These are phyloP conservation scores for Toxotes lorentzi DNA, from an alignment of 2,797 vertebrate genomes.

Conservation along the genomic window DNA sequence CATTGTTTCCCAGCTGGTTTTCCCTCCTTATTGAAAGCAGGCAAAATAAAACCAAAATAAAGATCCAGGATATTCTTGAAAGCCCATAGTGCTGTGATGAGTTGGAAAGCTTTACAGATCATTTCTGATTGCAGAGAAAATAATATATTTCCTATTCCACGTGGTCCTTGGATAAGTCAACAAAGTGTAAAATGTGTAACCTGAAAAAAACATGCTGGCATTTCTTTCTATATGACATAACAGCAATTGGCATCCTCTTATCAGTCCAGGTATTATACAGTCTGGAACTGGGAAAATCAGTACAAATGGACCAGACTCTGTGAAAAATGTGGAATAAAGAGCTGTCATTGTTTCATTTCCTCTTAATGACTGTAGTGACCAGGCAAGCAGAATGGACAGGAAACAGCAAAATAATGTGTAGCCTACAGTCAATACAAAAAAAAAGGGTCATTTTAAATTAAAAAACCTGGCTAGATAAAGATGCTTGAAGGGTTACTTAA, in stretches of 20 bases:
- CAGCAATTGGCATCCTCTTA: conserved; percentile 16
- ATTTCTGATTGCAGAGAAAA: conserved; percentile 6
- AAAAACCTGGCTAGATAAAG: conserved; percentile 30
- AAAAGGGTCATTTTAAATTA: conserved; percentile 46
- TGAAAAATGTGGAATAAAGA: conserved; percentile 41
- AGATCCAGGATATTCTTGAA: background rate
- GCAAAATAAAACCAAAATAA: background rate
- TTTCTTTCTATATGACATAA: conserved; percentile 10
- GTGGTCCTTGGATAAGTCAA: background rate
- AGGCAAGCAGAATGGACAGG: conserved; percentile 16
- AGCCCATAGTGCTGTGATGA: background rate
- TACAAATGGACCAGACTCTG: conserved; percentile 35
- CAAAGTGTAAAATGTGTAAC: background rate
- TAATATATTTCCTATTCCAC: background rate
- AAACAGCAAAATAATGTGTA: conserved; percentile 36
- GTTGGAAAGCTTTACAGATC: background rate
- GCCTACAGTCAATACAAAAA: conserved; percentile 15
- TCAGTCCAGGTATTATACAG: conserved; percentile 11
- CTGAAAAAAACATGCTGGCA: background rate
- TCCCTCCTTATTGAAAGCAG: background rate
- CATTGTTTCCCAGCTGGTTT: conserved; percentile 9
- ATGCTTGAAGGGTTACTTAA: conserved; percentile 20
- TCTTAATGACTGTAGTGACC: conserved; percentile 41
- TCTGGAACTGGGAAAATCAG: background rate
- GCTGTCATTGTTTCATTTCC: conserved; percentile 18